phyloP scores from a whole-genome alignment of 2,113 vertebrate species.

The Psittacara wagleri region DNA sequence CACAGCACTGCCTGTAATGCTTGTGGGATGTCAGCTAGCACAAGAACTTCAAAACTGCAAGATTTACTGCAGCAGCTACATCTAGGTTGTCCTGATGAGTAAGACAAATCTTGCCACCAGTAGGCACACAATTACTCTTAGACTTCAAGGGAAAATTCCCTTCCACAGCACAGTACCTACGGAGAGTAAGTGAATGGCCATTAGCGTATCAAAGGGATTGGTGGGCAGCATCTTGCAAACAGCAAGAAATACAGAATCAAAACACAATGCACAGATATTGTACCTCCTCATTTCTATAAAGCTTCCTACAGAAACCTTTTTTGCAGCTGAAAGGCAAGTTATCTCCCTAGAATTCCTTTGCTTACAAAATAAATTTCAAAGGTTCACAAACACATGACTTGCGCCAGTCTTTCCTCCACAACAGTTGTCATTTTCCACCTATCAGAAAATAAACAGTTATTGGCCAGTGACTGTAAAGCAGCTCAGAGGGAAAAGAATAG shows the following conservation, averaged over 20 bases:
- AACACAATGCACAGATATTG: background rate
- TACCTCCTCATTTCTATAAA: background rate
- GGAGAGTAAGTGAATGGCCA: background rate
- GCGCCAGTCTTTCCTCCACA: background rate
- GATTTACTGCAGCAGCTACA: background rate
- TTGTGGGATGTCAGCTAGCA: background rate
- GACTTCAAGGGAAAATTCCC: background rate
- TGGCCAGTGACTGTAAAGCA: background rate
- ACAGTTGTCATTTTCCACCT: background rate
- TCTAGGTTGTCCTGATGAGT: background rate
- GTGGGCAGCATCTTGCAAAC: background rate
- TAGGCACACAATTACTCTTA: background rate
- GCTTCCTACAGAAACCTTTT: background rate
- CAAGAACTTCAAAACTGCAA: background rate
- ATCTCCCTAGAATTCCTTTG: background rate
- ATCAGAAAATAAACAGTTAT: background rate
- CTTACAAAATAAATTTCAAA: background rate
- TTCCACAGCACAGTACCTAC: background rate
- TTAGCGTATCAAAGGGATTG: background rate
- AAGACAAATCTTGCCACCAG: background rate
- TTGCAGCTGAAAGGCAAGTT: background rate
- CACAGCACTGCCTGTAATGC: background rate
- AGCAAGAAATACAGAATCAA: background rate
- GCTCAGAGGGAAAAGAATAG: background rate
- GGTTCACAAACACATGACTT: background rate